Conservation (phyloP, 2,888 invertebrate genomes). For the Callosobruchus maculatus region DNA sequence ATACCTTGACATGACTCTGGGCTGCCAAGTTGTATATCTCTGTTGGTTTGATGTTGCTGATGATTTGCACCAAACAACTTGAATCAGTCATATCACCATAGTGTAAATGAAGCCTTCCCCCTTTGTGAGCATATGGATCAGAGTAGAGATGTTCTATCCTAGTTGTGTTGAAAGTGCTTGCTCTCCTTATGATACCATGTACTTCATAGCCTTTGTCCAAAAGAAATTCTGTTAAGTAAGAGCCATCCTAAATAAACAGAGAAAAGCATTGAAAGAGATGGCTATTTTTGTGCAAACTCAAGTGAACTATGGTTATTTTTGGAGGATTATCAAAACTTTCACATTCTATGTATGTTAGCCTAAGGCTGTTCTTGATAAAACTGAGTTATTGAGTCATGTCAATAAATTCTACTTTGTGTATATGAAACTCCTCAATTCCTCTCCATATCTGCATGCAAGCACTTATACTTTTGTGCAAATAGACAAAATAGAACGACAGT, state of each 20-base stretch:
- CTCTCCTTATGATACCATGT: slow-evolving; percentile 91
- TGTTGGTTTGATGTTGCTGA: slow-evolving; percentile 70
- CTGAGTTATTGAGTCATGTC: too few relatives aligned
- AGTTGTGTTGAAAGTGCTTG: slow-evolving; percentile 94
- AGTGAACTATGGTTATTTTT: too few relatives aligned
- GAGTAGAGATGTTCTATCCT: slow-evolving; percentile 95
- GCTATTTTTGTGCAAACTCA: too few relatives aligned
- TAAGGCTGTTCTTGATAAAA: too few relatives aligned
- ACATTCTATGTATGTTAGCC: too few relatives aligned
- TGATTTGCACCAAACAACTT: slow-evolving; percentile 86
- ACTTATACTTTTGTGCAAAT: too few relatives aligned
- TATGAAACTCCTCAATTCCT: too few relatives aligned
- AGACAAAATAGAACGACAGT: too few relatives aligned
- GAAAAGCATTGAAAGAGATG: too few relatives aligned
- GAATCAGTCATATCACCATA: slow-evolving; percentile 99
- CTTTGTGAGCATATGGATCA: slow-evolving; percentile 84
- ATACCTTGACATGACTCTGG: slow-evolving; percentile 91
- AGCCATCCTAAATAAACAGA: slow-evolving; percentile 76
- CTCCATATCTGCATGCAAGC: too few relatives aligned
- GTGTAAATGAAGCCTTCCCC: slow-evolving; percentile 85
- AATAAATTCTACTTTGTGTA: too few relatives aligned
- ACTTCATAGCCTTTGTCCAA: slow-evolving; percentile 90
- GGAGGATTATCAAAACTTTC: too few relatives aligned
- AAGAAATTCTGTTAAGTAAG: slow-evolving; percentile 92
- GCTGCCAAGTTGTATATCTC: slow-evolving; percentile 99